phyloP scores from a whole-genome alignment of 2,888 invertebrate species.

The Bugula neritina region DNA sequence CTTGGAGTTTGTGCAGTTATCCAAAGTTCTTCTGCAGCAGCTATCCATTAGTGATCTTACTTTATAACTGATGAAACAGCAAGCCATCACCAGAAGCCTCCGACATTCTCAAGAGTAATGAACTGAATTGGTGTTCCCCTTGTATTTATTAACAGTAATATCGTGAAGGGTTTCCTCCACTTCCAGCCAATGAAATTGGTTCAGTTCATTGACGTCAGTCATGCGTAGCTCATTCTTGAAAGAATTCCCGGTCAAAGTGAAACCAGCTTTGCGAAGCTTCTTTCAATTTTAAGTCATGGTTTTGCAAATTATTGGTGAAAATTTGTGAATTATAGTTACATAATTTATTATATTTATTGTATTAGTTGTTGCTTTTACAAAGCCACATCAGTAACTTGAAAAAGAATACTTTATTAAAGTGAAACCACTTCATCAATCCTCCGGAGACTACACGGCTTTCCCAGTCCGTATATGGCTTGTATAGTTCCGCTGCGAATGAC shows the following conservation, averaged over 20 bases:
- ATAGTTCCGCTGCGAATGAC: background rate
- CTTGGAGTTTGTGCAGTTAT: background rate
- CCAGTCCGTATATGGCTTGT: slow-evolving; percentile 5
- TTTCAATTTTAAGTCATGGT: no score
- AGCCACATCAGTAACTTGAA: no score
- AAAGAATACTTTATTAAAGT: no score
- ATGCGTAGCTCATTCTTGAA: background rate
- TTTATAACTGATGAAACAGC: background rate
- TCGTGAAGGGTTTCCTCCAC: background rate
- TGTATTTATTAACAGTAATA: background rate
- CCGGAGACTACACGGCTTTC: background rate
- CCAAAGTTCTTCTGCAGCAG: no score
- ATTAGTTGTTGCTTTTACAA: no score
- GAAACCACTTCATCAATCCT: background rate
- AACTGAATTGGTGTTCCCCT: background rate
- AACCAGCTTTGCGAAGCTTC: background rate
- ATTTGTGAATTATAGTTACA: no score
- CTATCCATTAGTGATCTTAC: no score
- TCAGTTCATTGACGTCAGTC: background rate
- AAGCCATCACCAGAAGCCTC: background rate
- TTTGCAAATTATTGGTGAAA: no score
- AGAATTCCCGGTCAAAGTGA: background rate
- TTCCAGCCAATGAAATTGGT: background rate
- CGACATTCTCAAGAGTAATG: background rate
- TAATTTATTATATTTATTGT: no score